phyloP scores from a whole-genome alignment of 2,113 vertebrate species.

The Vireo altiloquus region DNA sequence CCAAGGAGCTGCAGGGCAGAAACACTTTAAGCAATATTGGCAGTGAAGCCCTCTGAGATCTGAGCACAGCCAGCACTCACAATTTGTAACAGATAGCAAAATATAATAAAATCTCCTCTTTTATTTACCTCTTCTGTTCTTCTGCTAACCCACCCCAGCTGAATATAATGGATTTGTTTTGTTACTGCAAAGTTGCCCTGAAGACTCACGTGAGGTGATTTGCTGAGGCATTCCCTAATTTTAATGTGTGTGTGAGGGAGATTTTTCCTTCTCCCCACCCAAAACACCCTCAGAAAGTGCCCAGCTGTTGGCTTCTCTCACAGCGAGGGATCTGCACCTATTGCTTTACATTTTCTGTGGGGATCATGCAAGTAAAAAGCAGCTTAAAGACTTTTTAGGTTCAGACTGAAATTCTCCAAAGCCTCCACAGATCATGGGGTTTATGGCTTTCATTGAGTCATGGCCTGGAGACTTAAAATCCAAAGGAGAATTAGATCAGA shows the following conservation, averaged over 20 bases:
- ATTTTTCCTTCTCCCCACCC: background rate
- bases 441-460: background rate
- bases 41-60: background rate
- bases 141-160: background rate
- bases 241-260: background rate
- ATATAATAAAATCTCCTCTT: background rate
- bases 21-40: background rate
- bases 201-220: background rate
- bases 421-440: background rate
- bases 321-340: background rate
- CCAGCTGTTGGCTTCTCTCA: slow-evolving; percentile 26
- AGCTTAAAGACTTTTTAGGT: background rate
- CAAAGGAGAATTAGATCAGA: background rate
- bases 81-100: background rate
- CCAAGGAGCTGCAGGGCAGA: background rate
- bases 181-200: background rate
- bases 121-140: rapidly evolving
- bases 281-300: background rate
- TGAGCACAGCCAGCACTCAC: background rate
- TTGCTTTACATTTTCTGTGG: background rate
- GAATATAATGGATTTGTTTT: background rate
- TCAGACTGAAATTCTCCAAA: background rate
- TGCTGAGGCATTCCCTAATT: background rate
- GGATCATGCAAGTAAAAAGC: background rate
- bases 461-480: background rate